These are phyloP conservation scores for Sandelia bainsii DNA, from an alignment of 2,797 vertebrate genomes.

Conservation along the genomic window DNA sequence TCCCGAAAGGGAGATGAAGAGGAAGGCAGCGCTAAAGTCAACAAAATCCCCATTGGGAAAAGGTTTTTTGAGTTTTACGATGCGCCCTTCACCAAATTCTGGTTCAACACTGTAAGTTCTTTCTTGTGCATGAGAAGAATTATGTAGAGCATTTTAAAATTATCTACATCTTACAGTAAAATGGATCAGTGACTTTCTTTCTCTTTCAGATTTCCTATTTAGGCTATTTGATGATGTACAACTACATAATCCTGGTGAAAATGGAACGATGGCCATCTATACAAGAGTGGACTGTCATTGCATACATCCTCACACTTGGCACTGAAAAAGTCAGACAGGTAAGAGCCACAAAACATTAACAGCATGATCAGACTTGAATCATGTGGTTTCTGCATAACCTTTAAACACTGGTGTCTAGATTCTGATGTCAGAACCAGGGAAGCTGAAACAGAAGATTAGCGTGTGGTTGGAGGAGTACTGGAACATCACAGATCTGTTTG, in stretches of 20 bases:
- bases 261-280: conserved; percentile 95
- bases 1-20: conserved; percentile 97
- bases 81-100: conserved; percentile 98
- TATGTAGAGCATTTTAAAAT: background rate
- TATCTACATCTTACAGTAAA: background rate
- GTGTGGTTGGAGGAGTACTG: conserved; percentile 99
- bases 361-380: background rate
- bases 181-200: conserved; percentile 4
- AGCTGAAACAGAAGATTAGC: conserved; percentile 97
- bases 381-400: background rate
- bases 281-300: conserved; percentile 97
- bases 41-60: conserved; percentile 91
- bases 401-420: conserved; percentile 84
- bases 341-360: conserved; percentile 35
- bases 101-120: conserved; percentile 96
- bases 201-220: conserved; percentile 92
- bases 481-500: conserved; percentile 97
- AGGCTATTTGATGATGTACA: conserved; percentile 96
- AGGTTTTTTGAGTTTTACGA: conserved; percentile 98
- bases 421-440: conserved; percentile 98
- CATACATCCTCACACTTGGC: conserved; percentile 94
- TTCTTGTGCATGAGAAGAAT: background rate
- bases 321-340: conserved; percentile 98
- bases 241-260: conserved; percentile 97
- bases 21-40: conserved; percentile 88